Evolutionary conservation across 1,140 invertebrate species (phyloP).

Genomic region (Cotesia typhae): DNA sequence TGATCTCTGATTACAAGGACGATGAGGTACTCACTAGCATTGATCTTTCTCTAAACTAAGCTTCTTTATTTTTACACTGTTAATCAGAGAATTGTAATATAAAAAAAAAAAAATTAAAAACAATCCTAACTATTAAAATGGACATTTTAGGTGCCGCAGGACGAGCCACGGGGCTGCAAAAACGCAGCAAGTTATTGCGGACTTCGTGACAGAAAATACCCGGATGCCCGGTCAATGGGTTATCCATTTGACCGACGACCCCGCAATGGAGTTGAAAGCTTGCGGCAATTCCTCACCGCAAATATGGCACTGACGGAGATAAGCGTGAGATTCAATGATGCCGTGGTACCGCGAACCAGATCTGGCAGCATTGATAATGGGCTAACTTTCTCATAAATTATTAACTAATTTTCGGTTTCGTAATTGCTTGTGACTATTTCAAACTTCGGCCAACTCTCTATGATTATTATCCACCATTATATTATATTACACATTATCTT

Average conservation of each 20-base stretch:
- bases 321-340: constrained; percentile 38
- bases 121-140: not conserved
- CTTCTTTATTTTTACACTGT: not conserved
- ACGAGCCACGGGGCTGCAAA: constrained; percentile 65
- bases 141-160: constrained; percentile 66
- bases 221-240: constrained; percentile 75
- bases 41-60: not conserved
- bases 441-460: too few relatives aligned
- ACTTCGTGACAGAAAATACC: constrained; percentile 72
- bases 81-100: not conserved
- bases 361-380: constrained; percentile 28
- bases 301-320: constrained; percentile 59
- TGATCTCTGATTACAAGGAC: constrained; percentile 79
- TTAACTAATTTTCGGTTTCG: not conserved
- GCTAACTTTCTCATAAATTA: constrained; percentile 28
- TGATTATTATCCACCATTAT: too few relatives aligned
- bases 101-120: not conserved
- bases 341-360: constrained; percentile 29
- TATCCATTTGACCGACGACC: constrained; percentile 74
- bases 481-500: too few relatives aligned
- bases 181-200: constrained; percentile 77
- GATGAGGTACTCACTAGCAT: constrained; percentile 69
- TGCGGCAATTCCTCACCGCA: constrained; percentile 55
- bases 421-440: too few relatives aligned
- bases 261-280: constrained; percentile 48